Evolutionary conservation across 2,113 vertebrate genomes (phyloP).

Genomic region (Prunella fulvescens): DNA sequence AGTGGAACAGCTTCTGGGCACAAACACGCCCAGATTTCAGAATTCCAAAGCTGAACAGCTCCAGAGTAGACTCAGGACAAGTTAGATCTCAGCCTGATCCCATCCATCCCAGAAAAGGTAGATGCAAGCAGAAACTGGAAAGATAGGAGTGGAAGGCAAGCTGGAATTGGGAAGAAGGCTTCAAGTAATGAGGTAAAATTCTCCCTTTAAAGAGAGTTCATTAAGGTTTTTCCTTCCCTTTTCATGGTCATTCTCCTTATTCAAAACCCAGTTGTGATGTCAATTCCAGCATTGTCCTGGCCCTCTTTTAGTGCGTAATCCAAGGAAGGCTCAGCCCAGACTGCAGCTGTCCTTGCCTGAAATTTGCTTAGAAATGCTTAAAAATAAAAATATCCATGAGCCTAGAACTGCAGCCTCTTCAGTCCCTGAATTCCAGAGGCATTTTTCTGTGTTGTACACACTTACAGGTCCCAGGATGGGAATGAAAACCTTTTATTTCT

Average conservation of each 20-base stretch:
- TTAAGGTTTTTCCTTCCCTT: neutral
- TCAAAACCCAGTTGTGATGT: neutral
- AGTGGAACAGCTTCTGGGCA: neutral
- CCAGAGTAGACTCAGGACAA: neutral
- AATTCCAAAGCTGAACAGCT: neutral
- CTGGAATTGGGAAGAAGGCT: neutral
- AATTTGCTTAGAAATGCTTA: neutral
- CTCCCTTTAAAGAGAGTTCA: neutral
- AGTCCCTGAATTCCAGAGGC: neutral
- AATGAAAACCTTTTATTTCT: neutral
- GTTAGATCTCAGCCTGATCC: neutral
- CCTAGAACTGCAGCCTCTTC: neutral
- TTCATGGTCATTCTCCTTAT: accelerated
- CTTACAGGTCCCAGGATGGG: neutral
- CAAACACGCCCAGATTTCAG: accelerated
- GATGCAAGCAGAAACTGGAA: neutral
- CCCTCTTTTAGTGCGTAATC: accelerated
- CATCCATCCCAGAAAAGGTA: neutral
- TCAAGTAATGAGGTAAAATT: neutral
- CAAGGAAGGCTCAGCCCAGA: neutral
- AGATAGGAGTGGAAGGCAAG: neutral
- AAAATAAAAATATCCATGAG: neutral
- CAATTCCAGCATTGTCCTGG: neutral
- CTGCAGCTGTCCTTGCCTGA: neutral
- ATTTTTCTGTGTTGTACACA: accelerated